These are phyloP conservation scores for Oxyteleia sp. DNA, from an alignment of 2,888 invertebrate species.

Conservation along the genomic window DNA sequence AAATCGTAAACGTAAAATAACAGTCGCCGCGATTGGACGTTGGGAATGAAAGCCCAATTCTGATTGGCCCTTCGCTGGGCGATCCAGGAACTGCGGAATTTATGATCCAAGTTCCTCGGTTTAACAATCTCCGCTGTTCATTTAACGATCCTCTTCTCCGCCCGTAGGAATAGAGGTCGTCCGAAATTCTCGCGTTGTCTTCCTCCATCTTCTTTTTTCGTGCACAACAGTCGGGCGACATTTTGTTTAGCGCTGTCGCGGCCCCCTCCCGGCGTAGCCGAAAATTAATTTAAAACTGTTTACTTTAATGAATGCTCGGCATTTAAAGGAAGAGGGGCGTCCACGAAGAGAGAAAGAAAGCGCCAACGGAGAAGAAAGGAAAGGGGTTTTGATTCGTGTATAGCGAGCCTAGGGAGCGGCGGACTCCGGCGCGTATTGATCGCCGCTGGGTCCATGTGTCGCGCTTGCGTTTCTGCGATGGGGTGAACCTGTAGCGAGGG, in stretches of 20 bases:
- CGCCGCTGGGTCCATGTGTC: constrained; percentile 86
- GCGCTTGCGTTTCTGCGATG: constrained; percentile 83
- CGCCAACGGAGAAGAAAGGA: constrained; percentile 40
- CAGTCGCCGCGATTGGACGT: no score
- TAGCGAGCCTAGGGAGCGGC: constrained; percentile 72
- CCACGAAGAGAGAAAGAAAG: constrained; percentile 32
- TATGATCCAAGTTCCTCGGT: no score
- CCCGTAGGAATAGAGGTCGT: no score
- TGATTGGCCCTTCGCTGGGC: no score
- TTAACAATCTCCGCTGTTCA: no score
- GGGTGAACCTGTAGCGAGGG: constrained; percentile 80
- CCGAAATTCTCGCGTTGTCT: no score
- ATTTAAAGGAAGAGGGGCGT: constrained; percentile 54
- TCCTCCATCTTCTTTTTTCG: neutral
- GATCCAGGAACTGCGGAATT: no score
- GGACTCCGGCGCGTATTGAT: constrained; percentile 85
- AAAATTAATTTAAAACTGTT: constrained; percentile 62
- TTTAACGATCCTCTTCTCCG: no score
- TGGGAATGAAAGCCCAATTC: no score
- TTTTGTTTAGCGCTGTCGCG: neutral
- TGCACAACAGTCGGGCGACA: neutral
- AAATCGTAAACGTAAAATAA: no score
- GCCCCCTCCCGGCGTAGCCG: neutral
- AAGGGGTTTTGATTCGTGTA: constrained; percentile 73
- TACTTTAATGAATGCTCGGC: constrained; percentile 61